phyloP scores from a whole-genome alignment of 2,113 vertebrate genomes.

The Scomber colias region DNA sequence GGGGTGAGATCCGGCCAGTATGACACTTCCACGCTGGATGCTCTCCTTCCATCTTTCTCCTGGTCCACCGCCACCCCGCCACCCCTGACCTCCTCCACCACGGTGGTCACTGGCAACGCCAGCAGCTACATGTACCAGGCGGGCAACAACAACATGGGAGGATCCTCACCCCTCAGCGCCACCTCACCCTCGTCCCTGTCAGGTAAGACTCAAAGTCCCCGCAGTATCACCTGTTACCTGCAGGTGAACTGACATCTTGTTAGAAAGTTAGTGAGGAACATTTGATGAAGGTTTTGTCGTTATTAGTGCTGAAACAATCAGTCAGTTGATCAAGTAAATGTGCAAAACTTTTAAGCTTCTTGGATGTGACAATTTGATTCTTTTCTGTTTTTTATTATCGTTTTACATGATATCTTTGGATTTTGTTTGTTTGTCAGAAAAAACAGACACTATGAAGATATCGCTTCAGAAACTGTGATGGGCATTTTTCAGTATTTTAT shows the following conservation, averaged over 20 bases:
- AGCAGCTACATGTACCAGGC: constrained; percentile 70
- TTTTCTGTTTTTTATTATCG: too few species aligned
- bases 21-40: constrained; percentile 60
- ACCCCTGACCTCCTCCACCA: constrained; percentile 48
- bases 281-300: background rate
- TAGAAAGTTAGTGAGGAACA: background rate
- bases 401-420: too few species aligned
- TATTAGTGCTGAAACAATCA: too few species aligned
- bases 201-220: constrained; percentile 55
- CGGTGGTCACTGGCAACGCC: constrained; percentile 38
- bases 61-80: constrained; percentile 79
- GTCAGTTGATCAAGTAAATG: too few species aligned
- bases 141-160: constrained; percentile 77
- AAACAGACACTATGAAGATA: too few species aligned
- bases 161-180: constrained; percentile 8
- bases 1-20: background rate
- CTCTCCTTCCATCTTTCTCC: constrained; percentile 64
- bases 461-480: too few species aligned
- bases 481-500: too few species aligned
- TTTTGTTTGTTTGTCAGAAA: too few species aligned
- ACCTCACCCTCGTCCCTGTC: constrained; percentile 71
- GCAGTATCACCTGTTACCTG: background rate
- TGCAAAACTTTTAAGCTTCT: too few species aligned
- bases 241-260: background rate
- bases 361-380: too few species aligned